Conservation (phyloP, 2,888 invertebrate genomes). For the Nemotelus pantherinus region DNA sequence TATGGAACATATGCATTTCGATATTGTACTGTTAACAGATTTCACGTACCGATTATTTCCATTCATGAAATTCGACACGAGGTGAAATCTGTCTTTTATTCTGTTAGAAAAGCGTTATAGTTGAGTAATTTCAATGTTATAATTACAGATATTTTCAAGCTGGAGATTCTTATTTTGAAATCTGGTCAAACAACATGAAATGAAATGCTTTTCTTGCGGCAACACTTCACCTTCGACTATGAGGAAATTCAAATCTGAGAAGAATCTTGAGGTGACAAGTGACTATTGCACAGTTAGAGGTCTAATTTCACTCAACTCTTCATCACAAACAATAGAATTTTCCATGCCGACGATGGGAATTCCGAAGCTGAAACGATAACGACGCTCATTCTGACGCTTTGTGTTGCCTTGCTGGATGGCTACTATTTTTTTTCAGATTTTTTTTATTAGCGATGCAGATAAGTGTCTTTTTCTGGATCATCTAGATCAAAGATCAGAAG, state of each 20-base stretch:
- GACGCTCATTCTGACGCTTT: not conserved
- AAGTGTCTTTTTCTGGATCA: constrained; percentile 36
- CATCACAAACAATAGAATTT: constrained; percentile 29
- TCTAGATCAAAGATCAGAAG: constrained; percentile 39
- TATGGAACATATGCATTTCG: too few species aligned
- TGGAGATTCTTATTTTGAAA: too few species aligned
- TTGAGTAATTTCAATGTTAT: too few species aligned
- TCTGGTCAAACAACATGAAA: too few species aligned
- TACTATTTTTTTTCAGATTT: not conserved
- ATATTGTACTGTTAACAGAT: too few species aligned
- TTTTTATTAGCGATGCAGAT: constrained; percentile 31
- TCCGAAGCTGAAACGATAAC: constrained; percentile 6
- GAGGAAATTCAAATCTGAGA: not conserved
- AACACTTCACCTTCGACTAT: too few species aligned
- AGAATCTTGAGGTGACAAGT: constrained; percentile 37
- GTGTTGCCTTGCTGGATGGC: not conserved
- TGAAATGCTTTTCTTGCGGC: too few species aligned
- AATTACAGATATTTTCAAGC: too few species aligned
- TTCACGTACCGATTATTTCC: too few species aligned
- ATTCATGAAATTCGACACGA: too few species aligned
- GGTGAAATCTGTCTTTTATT: too few species aligned
- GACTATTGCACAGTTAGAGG: constrained; percentile 29
- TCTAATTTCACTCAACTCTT: constrained; percentile 37
- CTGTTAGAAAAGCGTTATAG: too few species aligned
- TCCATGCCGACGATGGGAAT: constrained; percentile 18